These are phyloP conservation scores for Origma solitaria DNA, from an alignment of 2,113 vertebrate genomes.

Conservation along the genomic window DNA sequence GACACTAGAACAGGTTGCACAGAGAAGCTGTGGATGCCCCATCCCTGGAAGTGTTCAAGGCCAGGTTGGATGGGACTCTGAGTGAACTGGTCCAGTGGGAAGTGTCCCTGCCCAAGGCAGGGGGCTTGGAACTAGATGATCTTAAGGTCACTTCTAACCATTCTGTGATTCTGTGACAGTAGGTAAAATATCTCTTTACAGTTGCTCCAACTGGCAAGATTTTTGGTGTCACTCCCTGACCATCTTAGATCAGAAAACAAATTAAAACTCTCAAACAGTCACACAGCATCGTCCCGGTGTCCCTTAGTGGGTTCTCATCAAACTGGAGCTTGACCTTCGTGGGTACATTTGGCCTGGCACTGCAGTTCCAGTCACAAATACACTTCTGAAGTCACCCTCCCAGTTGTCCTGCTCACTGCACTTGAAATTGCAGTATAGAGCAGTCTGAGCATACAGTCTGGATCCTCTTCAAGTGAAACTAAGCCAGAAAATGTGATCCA, in stretches of 20 bases:
- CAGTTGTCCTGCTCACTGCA: neutral
- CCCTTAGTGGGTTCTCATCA: neutral
- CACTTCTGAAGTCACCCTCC: neutral
- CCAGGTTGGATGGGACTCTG: neutral
- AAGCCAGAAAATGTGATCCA: neutral
- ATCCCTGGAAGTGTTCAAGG: neutral
- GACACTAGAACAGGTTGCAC: neutral
- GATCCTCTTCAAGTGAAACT: neutral
- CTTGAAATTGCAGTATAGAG: neutral
- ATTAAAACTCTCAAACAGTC: neutral
- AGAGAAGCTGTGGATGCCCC: neutral
- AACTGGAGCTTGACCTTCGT: neutral
- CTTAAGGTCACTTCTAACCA: neutral
- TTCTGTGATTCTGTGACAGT: neutral
- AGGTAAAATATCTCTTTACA: neutral
- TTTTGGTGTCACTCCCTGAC: neutral
- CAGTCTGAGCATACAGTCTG: neutral
- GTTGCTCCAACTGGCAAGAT: neutral
- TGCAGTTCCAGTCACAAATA: neutral
- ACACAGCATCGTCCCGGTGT: neutral
- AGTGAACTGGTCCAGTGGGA: neutral
- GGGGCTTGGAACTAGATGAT: neutral
- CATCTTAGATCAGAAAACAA: neutral
- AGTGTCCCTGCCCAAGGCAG: neutral
- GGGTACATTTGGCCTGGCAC: neutral